A percentile compares a stretch with the other conserved stretches of the same genome.
These are phyloP conservation scores for Pygocentrus nattereri DNA, from an alignment of 2,797 vertebrate genomes.

Conservation along the genomic window DNA sequence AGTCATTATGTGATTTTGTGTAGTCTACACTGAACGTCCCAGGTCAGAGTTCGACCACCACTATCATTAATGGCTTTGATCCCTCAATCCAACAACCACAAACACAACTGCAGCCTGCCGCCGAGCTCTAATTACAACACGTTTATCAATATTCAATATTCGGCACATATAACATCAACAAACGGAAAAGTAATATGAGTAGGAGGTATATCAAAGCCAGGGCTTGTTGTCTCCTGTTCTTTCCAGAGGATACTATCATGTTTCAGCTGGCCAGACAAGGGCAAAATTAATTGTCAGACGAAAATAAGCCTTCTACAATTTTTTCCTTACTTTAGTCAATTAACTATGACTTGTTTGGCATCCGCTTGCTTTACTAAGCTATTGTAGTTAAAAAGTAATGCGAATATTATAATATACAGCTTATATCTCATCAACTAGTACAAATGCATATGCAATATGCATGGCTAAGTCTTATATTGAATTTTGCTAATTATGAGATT, in stretches of 20 bases:
- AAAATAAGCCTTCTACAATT: neutral
- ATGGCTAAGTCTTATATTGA: no score
- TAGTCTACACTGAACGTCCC: slow-evolving; percentile 19
- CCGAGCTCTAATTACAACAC: slow-evolving; percentile 41
- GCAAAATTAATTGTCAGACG: neutral
- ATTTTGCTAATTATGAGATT: no score
- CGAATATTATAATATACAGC: no score
- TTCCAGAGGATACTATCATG: slow-evolving; percentile 30
- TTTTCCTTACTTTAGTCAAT: neutral
- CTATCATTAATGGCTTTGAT: slow-evolving; percentile 41
- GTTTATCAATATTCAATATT: slow-evolving; percentile 53
- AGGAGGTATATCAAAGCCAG: slow-evolving; percentile 52
- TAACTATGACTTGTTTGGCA: neutral
- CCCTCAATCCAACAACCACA: slow-evolving; percentile 1
- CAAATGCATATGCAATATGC: no score
- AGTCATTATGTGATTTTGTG: slow-evolving; percentile 41
- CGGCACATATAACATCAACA: slow-evolving; percentile 40
- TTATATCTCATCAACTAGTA: no score
- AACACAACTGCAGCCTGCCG: slow-evolving; percentile 7
- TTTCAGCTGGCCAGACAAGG: slow-evolving; percentile 26
- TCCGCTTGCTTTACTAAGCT: no score
- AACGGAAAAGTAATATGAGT: slow-evolving; percentile 31
- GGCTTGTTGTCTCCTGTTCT: slow-evolving; percentile 7
- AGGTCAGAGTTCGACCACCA: neutral
- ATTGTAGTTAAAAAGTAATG: no score